phyloP scores from a whole-genome alignment of 23 tunicate species.

The Trididemnum nubilum region DNA sequence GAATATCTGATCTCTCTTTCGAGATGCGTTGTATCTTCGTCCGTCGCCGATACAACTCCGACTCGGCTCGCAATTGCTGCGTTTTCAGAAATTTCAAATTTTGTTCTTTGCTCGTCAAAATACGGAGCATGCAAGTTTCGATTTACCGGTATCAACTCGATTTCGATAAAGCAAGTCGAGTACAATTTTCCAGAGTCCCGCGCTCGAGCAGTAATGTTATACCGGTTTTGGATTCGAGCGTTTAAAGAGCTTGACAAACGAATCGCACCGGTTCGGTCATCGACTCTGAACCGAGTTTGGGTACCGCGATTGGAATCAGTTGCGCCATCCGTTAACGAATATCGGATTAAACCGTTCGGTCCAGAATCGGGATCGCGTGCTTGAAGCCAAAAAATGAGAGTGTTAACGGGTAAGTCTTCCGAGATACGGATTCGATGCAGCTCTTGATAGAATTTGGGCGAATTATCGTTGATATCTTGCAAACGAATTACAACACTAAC shows the following conservation, averaged over 20 bases:
- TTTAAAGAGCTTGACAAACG: conserved; percentile 34
- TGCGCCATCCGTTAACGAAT: conserved; percentile 41
- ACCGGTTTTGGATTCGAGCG: conserved; percentile 45
- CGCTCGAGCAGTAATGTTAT: conserved; percentile 61
- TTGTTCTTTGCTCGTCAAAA: conserved; percentile 10
- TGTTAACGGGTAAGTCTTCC: conserved; percentile 74
- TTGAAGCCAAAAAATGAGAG: conserved; percentile 58
- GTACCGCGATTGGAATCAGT: background rate
- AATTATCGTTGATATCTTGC: conserved; percentile 92
- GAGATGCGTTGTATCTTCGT: conserved; percentile 40
- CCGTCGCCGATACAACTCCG: conserved; percentile 58
- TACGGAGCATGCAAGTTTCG: conserved; percentile 67
- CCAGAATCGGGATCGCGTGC: conserved; percentile 87
- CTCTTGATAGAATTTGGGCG: conserved; percentile 58
- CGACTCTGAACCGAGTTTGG: conserved; percentile 37
- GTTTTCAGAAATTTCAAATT: conserved; percentile 42
- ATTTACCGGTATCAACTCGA: conserved; percentile 54
- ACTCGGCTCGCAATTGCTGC: conserved; percentile 39
- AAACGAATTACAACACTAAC: conserved; percentile 49
- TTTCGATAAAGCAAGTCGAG: conserved; percentile 54
- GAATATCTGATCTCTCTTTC: conserved; percentile 41
- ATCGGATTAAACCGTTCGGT: conserved; percentile 47
- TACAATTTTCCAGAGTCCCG: conserved; percentile 47
- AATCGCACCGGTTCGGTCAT: conserved; percentile 53
- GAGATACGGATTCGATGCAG: conserved; percentile 44